phyloP scores from a whole-genome alignment of 2,888 invertebrate species.

The Catonia carolina region DNA sequence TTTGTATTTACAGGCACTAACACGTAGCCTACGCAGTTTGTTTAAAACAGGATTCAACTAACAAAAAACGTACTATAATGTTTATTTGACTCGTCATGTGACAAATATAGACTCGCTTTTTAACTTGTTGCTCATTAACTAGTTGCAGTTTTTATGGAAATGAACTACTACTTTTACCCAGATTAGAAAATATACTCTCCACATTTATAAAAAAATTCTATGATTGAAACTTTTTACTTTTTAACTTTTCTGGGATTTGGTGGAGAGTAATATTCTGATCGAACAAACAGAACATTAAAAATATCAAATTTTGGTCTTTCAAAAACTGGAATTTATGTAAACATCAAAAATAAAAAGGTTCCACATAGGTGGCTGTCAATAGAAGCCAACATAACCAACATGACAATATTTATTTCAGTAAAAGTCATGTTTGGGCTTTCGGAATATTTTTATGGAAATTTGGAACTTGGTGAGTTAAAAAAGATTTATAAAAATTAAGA shows the following conservation, averaged over 20 bases:
- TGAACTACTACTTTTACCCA: too few species aligned
- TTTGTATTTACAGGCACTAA: too few species aligned
- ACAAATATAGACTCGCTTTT: too few species aligned
- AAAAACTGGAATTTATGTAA: constrained; percentile 16
- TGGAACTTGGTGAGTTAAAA: constrained; percentile 17
- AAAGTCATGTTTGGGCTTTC: constrained; percentile 20
- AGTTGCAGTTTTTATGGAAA: too few species aligned
- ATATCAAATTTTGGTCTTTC: constrained; percentile 23
- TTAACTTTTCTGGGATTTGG: constrained; percentile 12
- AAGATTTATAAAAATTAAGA: not conserved
- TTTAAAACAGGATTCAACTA: too few species aligned
- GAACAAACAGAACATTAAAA: constrained; percentile 16
- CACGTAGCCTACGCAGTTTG: too few species aligned
- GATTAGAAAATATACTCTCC: too few species aligned
- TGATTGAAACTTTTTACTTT: too few species aligned
- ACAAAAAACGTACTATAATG: too few species aligned
- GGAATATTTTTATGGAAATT: constrained; percentile 20
- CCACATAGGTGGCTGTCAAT: constrained; percentile 19
- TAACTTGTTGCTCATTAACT: too few species aligned
- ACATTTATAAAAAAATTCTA: too few species aligned
- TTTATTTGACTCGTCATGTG: too few species aligned
- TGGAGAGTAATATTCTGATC: constrained; percentile 17
- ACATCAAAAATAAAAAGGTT: constrained; percentile 17
- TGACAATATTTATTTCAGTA: constrained; percentile 20
- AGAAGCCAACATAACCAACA: constrained; percentile 19